These are phyloP conservation scores for Antrozous pallidus DNA, from an alignment of 2,797 vertebrate species.

Conservation along the genomic window DNA sequence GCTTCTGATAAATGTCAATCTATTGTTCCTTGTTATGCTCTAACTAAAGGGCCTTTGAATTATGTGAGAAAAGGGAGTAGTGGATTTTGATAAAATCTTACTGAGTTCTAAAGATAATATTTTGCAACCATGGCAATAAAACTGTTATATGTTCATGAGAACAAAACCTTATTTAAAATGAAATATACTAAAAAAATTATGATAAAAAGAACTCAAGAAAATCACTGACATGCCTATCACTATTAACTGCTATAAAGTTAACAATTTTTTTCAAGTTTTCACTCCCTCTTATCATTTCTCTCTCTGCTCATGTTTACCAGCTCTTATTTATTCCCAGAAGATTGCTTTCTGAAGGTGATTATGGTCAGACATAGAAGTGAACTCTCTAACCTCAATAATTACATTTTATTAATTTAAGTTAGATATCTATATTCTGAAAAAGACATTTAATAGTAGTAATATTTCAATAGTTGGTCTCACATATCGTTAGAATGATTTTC, in stretches of 20 bases:
- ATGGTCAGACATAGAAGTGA: constrained; percentile 33
- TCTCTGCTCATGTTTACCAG: background rate
- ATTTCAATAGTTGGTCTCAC: constrained; percentile 55
- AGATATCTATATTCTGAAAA: constrained; percentile 54
- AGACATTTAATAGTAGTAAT: constrained; percentile 55
- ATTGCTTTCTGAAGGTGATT: background rate
- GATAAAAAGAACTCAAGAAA: constrained; percentile 48
- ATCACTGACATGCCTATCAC: background rate
- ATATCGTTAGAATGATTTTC: constrained; percentile 60
- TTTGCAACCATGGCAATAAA: constrained; percentile 30
- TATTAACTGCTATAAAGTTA: background rate
- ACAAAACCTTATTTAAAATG: constrained; percentile 68
- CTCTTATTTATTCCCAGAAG: background rate
- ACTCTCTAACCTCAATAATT: constrained; percentile 65
- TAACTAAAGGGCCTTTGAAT: constrained; percentile 45
- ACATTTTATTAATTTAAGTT: constrained; percentile 68
- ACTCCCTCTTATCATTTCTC: background rate
- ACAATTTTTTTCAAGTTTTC: background rate
- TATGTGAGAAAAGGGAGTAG: constrained; percentile 16
- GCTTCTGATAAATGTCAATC: constrained; percentile 71
- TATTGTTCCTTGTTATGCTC: constrained; percentile 59
- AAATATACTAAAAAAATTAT: constrained; percentile 59
- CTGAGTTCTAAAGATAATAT: constrained; percentile 23
- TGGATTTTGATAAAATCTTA: background rate
- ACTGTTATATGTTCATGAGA: constrained; percentile 46